Evolutionary conservation across 1,140 invertebrate species (phyloP).

Genomic region (Hypothenemus hampei): DNA sequence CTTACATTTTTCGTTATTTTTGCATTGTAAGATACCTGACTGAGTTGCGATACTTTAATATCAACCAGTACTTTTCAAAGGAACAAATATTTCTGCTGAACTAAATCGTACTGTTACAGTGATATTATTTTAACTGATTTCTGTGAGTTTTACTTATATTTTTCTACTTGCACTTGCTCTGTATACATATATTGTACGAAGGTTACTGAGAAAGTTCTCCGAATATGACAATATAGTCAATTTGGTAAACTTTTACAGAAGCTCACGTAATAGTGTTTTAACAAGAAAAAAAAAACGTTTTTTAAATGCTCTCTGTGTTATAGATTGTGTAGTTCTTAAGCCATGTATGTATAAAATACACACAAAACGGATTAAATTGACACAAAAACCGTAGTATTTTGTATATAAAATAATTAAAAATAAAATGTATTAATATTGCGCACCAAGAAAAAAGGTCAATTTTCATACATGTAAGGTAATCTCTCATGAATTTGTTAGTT

Average conservation of each 20-base stretch:
- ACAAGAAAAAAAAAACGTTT: too few relatives aligned
- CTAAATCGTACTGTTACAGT: neutral
- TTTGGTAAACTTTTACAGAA: conserved; percentile 1
- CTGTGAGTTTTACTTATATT: conserved; percentile 42
- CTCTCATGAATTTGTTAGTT: too few relatives aligned
- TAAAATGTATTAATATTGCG: neutral
- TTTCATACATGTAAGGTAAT: conserved; percentile 7
- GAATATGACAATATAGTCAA: too few relatives aligned
- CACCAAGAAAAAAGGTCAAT: conserved; percentile 17
- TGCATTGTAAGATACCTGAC: too few relatives aligned
- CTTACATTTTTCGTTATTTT: too few relatives aligned
- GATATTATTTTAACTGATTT: neutral
- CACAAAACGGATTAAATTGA: neutral
- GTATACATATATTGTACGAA: neutral
- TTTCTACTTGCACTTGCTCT: conserved; percentile 45
- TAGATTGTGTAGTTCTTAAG: neutral
- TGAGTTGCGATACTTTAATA: too few relatives aligned
- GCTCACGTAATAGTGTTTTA: too few relatives aligned
- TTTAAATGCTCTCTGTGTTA: neutral
- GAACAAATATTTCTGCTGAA: neutral
- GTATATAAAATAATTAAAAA: conserved; percentile 1
- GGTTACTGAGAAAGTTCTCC: too few relatives aligned
- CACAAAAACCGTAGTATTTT: too few relatives aligned
- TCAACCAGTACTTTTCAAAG: too few relatives aligned
- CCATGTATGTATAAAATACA: neutral